Base-by-base conservation (phyloP, 2,888 invertebrate genomes). In the Cryptocheilus praepositus region DNA sequence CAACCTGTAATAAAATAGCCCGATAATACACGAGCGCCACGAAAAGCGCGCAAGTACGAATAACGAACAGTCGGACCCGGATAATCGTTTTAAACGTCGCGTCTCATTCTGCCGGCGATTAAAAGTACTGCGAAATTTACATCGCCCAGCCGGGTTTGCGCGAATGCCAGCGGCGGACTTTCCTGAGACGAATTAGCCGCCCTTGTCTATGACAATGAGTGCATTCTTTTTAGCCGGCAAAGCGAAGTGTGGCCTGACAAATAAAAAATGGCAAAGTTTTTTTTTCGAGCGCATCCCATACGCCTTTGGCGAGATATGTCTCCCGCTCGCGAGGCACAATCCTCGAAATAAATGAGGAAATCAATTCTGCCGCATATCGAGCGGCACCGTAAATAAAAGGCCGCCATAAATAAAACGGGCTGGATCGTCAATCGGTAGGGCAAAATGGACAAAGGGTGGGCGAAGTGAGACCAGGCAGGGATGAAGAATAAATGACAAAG, bases 401-500 rank as follows among this genome's bases (percentile, higher is more conserved):
- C 64, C 64, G 75, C 74, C 81, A 79, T 84, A 84, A 84, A 84
- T 83, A 84, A 83, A 83, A 81, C 67, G 68, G 55, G 49, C 54
- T 59, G 56, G 77, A 80, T 69, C 70, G 56, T 16, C 64, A 46
- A 77, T 74, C 70, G 80, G 75, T 66, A 61, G 28, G 61, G 61
- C 44, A 22, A 51, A 51, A 46, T 36, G 59, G 65, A 56, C 67
- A 52, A 57, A 51, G 49, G 46, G 51, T 49, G 51, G 21, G 43
- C 51, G 45, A 55, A 0, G 56, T 56, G 53, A 49, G 51, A 55
- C 53, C 18, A 19, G 54, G 8, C 7, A 45, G 51, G 13, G 62
- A 19, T 46, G 54, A 64, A 73, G 69, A 79, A 81, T 82, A 81
- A 81, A 82, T 83, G 83, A 81, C 81, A 80, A 76, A 68, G 75